Conservation (phyloP, 2,797 vertebrate species). For the Okamejei kenojei region DNA sequence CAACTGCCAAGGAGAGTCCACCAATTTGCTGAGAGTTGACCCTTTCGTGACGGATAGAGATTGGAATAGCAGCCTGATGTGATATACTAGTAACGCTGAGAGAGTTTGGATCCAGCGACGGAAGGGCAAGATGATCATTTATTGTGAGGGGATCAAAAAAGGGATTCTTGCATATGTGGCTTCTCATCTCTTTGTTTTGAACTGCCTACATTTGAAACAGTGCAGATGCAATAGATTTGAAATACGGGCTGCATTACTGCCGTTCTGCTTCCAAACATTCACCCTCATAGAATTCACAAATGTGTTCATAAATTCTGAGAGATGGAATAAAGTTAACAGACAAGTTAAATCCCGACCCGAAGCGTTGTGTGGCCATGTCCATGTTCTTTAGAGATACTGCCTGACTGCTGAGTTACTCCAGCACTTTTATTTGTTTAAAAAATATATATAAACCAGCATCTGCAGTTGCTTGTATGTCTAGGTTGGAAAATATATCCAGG, state of each 20-base stretch:
- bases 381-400: no score
- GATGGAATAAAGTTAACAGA: no score
- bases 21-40: constrained; percentile 63
- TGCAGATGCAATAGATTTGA: not conserved
- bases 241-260: no score
- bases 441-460: no score
- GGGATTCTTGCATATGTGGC: not conserved
- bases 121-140: not conserved
- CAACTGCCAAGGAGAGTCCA: constrained; percentile 79
- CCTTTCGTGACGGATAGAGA: constrained; percentile 59
- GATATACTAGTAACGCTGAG: not conserved
- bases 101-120: not conserved
- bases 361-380: no score
- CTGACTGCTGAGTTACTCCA: no score
- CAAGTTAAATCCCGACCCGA: no score
- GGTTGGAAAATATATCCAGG: not conserved
- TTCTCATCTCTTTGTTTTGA: not conserved
- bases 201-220: not conserved
- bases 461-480: no score
- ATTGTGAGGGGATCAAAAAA: not conserved
- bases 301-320: no score
- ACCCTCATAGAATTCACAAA: no score
- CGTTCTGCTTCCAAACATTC: no score
- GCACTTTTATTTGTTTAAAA: no score
- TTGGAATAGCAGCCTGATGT: not conserved